These are phyloP conservation scores for Hydra vulgaris DNA, from an alignment of 30 jellyfish, hydroid and myxozoan genomes.

Conservation along the genomic window DNA sequence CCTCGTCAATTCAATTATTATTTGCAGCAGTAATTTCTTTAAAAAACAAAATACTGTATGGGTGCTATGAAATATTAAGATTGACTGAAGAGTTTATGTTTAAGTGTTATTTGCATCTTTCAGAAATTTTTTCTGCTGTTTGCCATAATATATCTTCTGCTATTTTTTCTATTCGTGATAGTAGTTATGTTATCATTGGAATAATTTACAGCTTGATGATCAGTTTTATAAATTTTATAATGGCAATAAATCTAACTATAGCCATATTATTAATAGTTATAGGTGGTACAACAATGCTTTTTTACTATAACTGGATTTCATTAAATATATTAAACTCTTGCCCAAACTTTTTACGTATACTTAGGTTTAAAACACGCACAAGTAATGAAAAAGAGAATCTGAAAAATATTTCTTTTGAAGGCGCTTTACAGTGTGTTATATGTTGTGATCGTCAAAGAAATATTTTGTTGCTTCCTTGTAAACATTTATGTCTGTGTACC, in stretches of 20 bases:
- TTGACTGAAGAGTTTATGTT: not conserved
- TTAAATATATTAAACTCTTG: not conserved
- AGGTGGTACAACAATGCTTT: not conserved
- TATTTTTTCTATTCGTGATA: too few relatives aligned
- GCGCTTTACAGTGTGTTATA: not conserved
- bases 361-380: not conserved
- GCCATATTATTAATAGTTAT: not conserved
- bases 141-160: not conserved
- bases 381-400: not conserved
- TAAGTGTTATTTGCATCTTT: not conserved
- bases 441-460: not conserved
- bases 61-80: not conserved
- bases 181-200: not conserved
- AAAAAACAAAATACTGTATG: not conserved
- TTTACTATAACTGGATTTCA: not conserved
- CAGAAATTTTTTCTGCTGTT: not conserved
- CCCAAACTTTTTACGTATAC: not conserved
- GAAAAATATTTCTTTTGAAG: not conserved
- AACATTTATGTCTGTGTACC: not conserved
- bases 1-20: not conserved
- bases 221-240: not conserved
- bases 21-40: not conserved
- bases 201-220: not conserved
- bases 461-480: not conserved
- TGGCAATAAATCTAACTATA: not conserved